phyloP scores from a whole-genome alignment of 1,140 invertebrate genomes.

The Drosophila punjabiensis region DNA sequence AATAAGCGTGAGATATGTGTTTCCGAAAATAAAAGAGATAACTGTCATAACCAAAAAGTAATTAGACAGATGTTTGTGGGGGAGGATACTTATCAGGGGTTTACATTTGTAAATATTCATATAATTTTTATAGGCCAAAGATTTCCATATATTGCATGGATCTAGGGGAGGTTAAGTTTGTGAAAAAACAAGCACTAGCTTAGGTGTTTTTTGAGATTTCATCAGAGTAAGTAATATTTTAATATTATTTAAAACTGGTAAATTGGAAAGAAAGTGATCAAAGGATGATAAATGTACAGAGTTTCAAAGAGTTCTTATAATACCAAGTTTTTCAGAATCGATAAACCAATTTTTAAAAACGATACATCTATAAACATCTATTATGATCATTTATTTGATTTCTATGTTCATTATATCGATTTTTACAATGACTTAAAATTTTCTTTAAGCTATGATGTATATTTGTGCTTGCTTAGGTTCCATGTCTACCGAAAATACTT shows the following conservation, averaged over 20 bases:
- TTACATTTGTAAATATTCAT: conserved; percentile 19
- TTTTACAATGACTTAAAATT: too few relatives aligned
- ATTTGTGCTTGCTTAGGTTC: too few relatives aligned
- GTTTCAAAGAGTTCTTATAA: too few relatives aligned
- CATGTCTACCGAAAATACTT: too few relatives aligned
- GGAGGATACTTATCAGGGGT: neutral
- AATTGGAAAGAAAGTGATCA: too few relatives aligned
- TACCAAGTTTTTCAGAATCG: too few relatives aligned
- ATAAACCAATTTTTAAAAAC: too few relatives aligned
- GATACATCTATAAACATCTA: too few relatives aligned
- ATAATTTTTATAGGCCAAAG: neutral
- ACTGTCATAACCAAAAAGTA: neutral
- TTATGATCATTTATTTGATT: too few relatives aligned
- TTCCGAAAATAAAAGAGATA: conserved; percentile 2
- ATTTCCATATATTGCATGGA: too few relatives aligned
- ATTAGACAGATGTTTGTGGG: neutral
- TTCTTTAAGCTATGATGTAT: too few relatives aligned
- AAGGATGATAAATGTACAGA: neutral
- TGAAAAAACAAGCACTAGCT: neutral
- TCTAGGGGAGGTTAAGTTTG: neutral
- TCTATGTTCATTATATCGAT: too few relatives aligned
- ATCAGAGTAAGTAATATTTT: conserved; percentile 10
- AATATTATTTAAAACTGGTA: neutral
- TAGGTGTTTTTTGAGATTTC: neutral
- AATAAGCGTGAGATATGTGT: neutral